Evolutionary conservation across 1,140 invertebrate genomes (phyloP).

Genomic region (Zaprionus kolodkinae): DNA sequence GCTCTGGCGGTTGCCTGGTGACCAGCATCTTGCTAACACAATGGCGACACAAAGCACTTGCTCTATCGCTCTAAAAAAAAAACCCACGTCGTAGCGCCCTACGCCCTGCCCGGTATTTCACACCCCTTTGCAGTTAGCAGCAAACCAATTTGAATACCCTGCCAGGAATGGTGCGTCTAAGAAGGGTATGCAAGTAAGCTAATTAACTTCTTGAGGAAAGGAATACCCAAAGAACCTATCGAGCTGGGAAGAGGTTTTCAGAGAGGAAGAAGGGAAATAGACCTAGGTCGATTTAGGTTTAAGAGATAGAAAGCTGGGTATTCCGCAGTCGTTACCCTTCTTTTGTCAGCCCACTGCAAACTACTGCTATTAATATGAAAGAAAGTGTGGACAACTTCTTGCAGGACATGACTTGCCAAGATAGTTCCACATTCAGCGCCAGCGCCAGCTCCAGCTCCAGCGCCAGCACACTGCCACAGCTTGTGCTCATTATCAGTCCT

Average conservation of each 20-base stretch:
- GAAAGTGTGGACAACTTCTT: constrained; percentile 35
- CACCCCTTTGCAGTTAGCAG: constrained; percentile 20
- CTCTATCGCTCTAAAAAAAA: constrained; percentile 25
- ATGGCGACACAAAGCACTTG: constrained; percentile 51
- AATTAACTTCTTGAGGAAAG: background rate
- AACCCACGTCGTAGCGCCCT: background rate
- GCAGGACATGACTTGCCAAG: constrained; percentile 42
- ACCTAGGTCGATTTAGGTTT: too few species aligned
- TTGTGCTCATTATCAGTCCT: constrained; percentile 52
- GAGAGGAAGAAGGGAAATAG: too few species aligned
- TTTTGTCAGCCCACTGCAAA: background rate
- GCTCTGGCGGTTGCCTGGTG: constrained; percentile 32
- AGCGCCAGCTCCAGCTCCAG: background rate
- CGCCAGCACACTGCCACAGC: too few species aligned
- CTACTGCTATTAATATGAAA: constrained; percentile 37
- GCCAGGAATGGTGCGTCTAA: too few species aligned
- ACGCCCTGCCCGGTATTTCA: background rate
- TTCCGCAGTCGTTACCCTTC: background rate
- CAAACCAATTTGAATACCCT: constrained; percentile 45
- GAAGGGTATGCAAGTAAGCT: background rate
- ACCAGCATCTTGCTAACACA: constrained; percentile 45
- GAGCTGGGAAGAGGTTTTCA: too few species aligned
- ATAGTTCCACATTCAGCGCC: constrained; percentile 35
- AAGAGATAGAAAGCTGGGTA: background rate
- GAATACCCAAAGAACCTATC: too few species aligned